These are phyloP conservation scores for Paralinhomoeus sp. DNA, from an alignment of 2,888 invertebrate genomes.

Conservation along the genomic window DNA sequence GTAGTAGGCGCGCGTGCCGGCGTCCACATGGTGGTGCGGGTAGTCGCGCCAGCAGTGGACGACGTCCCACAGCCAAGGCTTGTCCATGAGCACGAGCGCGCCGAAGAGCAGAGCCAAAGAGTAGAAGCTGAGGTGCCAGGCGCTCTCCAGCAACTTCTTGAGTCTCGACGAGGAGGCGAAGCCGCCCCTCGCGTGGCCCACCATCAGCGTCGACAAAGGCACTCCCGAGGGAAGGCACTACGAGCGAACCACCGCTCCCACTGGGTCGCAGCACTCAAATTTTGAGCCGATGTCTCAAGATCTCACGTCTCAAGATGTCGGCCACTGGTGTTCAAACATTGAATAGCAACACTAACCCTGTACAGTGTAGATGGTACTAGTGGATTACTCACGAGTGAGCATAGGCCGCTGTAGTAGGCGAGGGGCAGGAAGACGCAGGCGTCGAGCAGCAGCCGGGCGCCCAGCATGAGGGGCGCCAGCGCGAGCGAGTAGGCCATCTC, in stretches of 20 bases:
- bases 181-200: slow-evolving; percentile 14
- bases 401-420: slow-evolving; percentile 6
- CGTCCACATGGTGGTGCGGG: slow-evolving; percentile 10
- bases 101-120: slow-evolving; percentile 15
- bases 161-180: slow-evolving; percentile 12
- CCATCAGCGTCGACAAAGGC: too few relatives aligned
- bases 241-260: too few relatives aligned
- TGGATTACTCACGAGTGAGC: too few relatives aligned
- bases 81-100: slow-evolving; percentile 17
- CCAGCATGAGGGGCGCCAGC: slow-evolving; percentile 9
- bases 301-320: too few relatives aligned
- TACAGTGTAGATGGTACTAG: too few relatives aligned
- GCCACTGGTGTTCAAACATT: too few relatives aligned
- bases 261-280: too few relatives aligned
- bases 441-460: slow-evolving; percentile 13
- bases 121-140: slow-evolving; percentile 17
- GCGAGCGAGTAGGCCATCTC: slow-evolving; percentile 13
- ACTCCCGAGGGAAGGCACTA: too few relatives aligned
- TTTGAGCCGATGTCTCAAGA: too few relatives aligned
- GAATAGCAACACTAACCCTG: too few relatives aligned
- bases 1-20: too few relatives aligned
- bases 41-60: slow-evolving; percentile 19
- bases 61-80: slow-evolving; percentile 24
- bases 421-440: slow-evolving; percentile 14
- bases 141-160: slow-evolving; percentile 18